These are phyloP conservation scores for Boloria euphrosyne DNA, from an alignment of 2,888 invertebrate genomes.

Conservation along the genomic window DNA sequence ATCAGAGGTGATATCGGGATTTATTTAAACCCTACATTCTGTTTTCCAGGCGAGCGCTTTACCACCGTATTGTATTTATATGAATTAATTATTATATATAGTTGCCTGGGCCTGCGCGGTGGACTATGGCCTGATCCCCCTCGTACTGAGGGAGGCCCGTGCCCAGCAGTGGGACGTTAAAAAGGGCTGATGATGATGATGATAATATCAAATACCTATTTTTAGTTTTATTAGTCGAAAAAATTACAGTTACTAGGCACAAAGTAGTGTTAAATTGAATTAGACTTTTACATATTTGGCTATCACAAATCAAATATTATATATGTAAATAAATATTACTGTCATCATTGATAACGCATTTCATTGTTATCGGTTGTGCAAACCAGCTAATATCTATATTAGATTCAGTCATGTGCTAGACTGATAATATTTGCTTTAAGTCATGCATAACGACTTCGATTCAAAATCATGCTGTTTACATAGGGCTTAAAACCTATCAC, in stretches of 20 bases:
- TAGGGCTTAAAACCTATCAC: slow-evolving; percentile 14
- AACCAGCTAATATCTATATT: slow-evolving; percentile 41
- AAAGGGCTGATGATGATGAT: too few relatives aligned
- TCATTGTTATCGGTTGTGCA: slow-evolving; percentile 47
- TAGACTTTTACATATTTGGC: slow-evolving; percentile 38
- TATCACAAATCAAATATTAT: slow-evolving; percentile 39
- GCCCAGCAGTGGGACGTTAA: too few relatives aligned
- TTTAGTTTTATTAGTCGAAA: too few relatives aligned
- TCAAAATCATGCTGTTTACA: slow-evolving; percentile 33
- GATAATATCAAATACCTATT: too few relatives aligned
- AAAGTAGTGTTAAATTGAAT: slow-evolving; percentile 11
- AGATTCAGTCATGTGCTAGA: slow-evolving; percentile 58
- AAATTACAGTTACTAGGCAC: slow-evolving; percentile 2
- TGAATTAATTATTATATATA: too few relatives aligned
- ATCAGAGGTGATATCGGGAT: too few relatives aligned
- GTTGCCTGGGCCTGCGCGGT: too few relatives aligned
- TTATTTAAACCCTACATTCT: too few relatives aligned
- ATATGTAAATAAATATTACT: slow-evolving; percentile 37
- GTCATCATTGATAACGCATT: slow-evolving; percentile 35
- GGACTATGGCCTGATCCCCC: too few relatives aligned
- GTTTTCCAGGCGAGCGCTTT: too few relatives aligned
- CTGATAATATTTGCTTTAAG: slow-evolving; percentile 56
- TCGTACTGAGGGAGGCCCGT: too few relatives aligned
- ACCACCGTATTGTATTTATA: too few relatives aligned
- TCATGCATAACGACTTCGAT: slow-evolving; percentile 47